Evolutionary conservation across 2,888 invertebrate species (phyloP).

Genomic region (Eucriotettix oculatus): DNA sequence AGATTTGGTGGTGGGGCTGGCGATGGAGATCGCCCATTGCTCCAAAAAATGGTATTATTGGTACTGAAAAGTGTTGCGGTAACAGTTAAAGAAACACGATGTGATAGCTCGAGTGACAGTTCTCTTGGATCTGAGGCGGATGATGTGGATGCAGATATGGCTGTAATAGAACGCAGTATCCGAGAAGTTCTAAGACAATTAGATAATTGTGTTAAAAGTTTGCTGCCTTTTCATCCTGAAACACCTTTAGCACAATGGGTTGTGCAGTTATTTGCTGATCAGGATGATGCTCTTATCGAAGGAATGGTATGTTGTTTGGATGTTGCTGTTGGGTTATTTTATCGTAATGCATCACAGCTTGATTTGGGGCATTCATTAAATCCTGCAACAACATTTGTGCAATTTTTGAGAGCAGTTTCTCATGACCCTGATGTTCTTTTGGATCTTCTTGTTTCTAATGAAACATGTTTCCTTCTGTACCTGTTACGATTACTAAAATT

Average conservation of each 20-base stretch:
- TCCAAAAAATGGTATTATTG: conserved; percentile 74
- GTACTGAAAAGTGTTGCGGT: conserved; percentile 79
- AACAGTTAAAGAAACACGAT: conserved; percentile 75
- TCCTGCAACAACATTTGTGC: conserved; percentile 72
- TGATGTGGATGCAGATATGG: conserved; percentile 78
- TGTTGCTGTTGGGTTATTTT: conserved; percentile 70
- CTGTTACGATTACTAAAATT: conserved; percentile 70
- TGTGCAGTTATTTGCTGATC: conserved; percentile 74
- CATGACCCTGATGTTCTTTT: conserved; percentile 58
- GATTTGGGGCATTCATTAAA: conserved; percentile 68
- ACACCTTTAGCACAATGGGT: conserved; percentile 76
- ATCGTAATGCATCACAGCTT: conserved; percentile 54
- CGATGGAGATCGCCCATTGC: conserved; percentile 54
- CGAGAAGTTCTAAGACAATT: conserved; percentile 66
- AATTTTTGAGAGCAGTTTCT: conserved; percentile 68
- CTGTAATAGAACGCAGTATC: conserved; percentile 70
- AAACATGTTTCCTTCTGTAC: conserved; percentile 78
- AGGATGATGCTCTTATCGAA: conserved; percentile 80
- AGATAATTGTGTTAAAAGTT: conserved; percentile 64
- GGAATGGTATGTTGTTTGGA: conserved; percentile 84
- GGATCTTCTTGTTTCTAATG: conserved; percentile 76
- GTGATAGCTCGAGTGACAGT: conserved; percentile 65
- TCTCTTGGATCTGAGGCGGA: conserved; percentile 72
- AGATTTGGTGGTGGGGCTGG: conserved; percentile 31
- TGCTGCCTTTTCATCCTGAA: conserved; percentile 73